Evolutionary conservation across 2,797 vertebrate genomes (phyloP).

Genomic region (Pseudochaenichthys georgianus): DNA sequence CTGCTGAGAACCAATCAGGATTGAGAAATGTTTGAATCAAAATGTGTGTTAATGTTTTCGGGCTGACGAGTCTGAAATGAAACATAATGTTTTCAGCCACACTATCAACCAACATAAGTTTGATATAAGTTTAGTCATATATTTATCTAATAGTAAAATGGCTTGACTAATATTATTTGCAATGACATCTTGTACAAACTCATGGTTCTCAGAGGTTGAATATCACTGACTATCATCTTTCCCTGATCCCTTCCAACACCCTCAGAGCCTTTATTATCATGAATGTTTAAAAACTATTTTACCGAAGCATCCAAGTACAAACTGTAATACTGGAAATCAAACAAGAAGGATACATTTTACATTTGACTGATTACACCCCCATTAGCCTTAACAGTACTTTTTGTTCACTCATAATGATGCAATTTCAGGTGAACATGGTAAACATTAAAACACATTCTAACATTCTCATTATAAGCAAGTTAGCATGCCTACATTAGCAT

Average conservation of each 20-base stretch:
- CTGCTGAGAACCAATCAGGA: background rate
- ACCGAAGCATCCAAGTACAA: no score
- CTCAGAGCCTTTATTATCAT: no score
- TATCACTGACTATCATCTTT: background rate
- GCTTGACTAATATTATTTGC: no score
- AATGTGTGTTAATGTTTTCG: background rate
- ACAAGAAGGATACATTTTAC: no score
- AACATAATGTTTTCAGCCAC: no score
- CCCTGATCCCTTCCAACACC: no score
- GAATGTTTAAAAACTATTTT: no score
- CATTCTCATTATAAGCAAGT: conserved; percentile 1
- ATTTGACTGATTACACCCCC: background rate
- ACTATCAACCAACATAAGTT: no score
- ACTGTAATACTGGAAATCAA: no score
- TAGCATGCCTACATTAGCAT: background rate
- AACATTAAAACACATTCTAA: conserved; percentile 7
- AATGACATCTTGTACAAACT: background rate
- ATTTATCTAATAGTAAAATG: no score
- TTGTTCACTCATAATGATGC: background rate
- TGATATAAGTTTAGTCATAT: background rate
- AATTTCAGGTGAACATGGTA: conserved; percentile 12
- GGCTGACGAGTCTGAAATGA: no score
- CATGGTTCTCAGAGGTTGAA: background rate
- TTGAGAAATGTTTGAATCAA: background rate
- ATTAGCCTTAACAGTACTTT: background rate